phyloP scores from a whole-genome alignment of 2,113 vertebrate genomes.

The Ovis aries region DNA sequence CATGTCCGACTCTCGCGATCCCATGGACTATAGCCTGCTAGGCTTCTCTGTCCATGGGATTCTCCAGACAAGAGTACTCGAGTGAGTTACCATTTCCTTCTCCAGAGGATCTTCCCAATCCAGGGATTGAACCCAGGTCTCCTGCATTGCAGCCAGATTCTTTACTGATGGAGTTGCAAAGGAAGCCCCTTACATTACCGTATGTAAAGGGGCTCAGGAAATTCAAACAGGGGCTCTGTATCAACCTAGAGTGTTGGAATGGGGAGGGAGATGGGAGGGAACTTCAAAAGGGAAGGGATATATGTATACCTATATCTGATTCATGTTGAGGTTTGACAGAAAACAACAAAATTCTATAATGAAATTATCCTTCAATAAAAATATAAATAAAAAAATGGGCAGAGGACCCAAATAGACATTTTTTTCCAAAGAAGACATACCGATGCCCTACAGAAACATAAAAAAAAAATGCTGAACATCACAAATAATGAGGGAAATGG shows the following conservation, averaged over 20 bases:
- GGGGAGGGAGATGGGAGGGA: background rate
- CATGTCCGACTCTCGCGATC: fast-evolving
- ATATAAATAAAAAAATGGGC: background rate
- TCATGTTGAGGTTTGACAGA: background rate
- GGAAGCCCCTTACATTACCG: background rate
- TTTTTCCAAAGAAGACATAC: background rate
- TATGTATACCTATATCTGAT: background rate
- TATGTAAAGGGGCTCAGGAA: background rate
- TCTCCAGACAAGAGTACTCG: background rate
- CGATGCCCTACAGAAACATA: background rate
- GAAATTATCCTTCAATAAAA: background rate
- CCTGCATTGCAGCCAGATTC: background rate
- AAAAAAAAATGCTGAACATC: background rate
- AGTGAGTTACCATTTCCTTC: background rate
- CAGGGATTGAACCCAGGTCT: background rate
- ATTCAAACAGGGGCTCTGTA: background rate
- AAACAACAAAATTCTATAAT: background rate
- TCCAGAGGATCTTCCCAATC: background rate
- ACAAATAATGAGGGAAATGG: background rate
- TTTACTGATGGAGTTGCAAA: background rate
- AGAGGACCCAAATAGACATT: background rate
- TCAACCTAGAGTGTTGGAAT: background rate
- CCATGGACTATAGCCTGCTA: background rate
- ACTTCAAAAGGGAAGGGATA: background rate
- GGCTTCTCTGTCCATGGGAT: background rate